A percentile compares a stretch with the other conserved stretches of the same genome.
These are phyloP conservation scores for Therioaphis trifolii DNA, from an alignment of 2,888 invertebrate species.

Conservation along the genomic window DNA sequence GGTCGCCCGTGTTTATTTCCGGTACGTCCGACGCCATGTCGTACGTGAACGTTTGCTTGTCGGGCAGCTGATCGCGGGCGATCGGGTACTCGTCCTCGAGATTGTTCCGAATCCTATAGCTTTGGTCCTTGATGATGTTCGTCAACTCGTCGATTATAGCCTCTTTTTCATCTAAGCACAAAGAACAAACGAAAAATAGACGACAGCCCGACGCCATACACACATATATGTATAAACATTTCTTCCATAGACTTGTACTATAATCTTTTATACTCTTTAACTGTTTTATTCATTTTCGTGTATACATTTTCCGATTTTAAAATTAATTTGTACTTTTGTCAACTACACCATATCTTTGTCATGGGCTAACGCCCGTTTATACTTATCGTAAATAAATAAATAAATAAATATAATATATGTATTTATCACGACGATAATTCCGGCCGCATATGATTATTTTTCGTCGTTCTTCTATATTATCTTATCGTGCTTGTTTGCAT, in stretches of 20 bases:
- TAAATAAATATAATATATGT: neutral
- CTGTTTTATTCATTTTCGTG: no score
- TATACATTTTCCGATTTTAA: no score
- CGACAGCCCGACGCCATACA: neutral
- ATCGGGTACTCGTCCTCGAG: neutral
- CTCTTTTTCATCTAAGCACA: conserved; percentile 49
- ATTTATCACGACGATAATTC: no score
- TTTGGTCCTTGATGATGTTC: conserved; percentile 56
- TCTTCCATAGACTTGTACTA: no score
- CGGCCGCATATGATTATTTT: no score
- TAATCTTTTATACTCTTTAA: no score
- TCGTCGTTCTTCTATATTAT: no score
- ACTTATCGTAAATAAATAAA: no score
- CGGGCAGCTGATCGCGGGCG: conserved; percentile 4
- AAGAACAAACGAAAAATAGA: conserved; percentile 40
- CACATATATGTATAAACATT: no score
- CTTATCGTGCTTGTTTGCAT: neutral
- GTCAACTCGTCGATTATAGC: conserved; percentile 55
- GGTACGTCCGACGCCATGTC: conserved; percentile 36
- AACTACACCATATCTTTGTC: no score
- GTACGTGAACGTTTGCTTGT: conserved; percentile 38
- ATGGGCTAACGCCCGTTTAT: no score
- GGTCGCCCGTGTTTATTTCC: conserved; percentile 64
- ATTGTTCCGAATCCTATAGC: conserved; percentile 21
- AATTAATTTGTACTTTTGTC: no score